Evolutionary conservation across 1,140 invertebrate species (phyloP).

Genomic region (Drosophila biarmipes): DNA sequence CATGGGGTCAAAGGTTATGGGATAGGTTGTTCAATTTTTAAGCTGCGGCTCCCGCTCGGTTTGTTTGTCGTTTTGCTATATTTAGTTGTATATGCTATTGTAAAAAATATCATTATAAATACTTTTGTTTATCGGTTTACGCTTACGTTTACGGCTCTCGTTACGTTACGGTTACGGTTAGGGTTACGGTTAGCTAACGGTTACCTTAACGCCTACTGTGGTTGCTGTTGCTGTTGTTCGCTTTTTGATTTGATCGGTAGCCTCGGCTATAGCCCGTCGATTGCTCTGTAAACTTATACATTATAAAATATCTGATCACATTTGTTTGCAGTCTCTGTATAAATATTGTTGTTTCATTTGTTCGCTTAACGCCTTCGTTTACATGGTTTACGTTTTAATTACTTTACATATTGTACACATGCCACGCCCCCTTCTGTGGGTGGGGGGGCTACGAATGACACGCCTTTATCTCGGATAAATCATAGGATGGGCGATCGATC

Average conservation of each 20-base stretch:
- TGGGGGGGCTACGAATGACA: not conserved
- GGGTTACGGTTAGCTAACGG: constrained; percentile 41
- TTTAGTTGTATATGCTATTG: constrained; percentile 80
- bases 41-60: constrained; percentile 61
- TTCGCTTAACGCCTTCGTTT: constrained; percentile 55
- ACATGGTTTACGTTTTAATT: constrained; percentile 46
- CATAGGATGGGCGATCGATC: constrained; percentile 49
- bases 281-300: constrained; percentile 82
- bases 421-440: constrained; percentile 2
- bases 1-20: not conserved
- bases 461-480: constrained; percentile 39
- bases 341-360: constrained; percentile 80
- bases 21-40: not conserved
- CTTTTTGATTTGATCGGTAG: constrained; percentile 72
- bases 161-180: constrained; percentile 53
- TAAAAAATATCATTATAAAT: constrained; percentile 83
- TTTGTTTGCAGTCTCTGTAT: constrained; percentile 85
- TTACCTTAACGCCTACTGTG: constrained; percentile 52
- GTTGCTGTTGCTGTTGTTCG: constrained; percentile 62
- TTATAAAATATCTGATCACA: constrained; percentile 85
- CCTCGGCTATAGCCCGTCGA: constrained; percentile 65
- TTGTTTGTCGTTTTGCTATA: constrained; percentile 79
- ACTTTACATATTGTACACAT: constrained; percentile 76
- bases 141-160: constrained; percentile 65
- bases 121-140: constrained; percentile 52